Base-by-base conservation (phyloP, 2,113 vertebrate species). In the Paedocypris sp. region DNA sequence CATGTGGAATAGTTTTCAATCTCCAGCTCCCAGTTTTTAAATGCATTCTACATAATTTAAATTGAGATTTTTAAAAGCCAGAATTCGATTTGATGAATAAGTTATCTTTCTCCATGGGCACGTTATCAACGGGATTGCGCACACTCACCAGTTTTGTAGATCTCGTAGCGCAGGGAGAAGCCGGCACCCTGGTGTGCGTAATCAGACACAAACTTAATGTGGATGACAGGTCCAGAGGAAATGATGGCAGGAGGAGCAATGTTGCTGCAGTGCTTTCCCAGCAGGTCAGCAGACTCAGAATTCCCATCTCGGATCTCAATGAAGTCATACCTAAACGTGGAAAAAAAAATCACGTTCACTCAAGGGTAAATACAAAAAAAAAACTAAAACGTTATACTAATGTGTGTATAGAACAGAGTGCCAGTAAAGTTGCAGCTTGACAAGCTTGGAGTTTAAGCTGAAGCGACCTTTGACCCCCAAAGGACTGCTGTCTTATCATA, bases 101-200 rank as follows among this genome's bases (percentile, higher is more conserved):
- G 43, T 19, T 4, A 25, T 28, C 12, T 36, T 31, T 20, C 46
- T 6, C 31, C 31, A 23, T 10, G 9, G 26, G 8, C n/a, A n/a
- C n/a, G n/a, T n/a, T n/a, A 48, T 16, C 9, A 20, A 18, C 18
- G 9, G 8, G 8, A 4, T 22, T 3, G 26, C 16, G 19, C 28
- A 33, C 32, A 74, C 90, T 87, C 39, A 96, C 95, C 94, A 69
- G 94, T 97, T 75, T 92, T 94, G 77, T 90, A 93, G 85, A 99
- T 98, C 85, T 99, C 95, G 0, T 99, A 99, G 75, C 94, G 93
- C 68, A 99, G 88, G 0, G 94, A 98, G 85, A 99, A 99, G 61
- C 95, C 95, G 0, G 94, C 94, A 7, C 93, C 94, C 77, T 99
- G 94, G 67, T 97, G 88, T 6, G 92, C 94, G 0, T 98, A 99